Evolutionary conservation across 2,888 invertebrate genomes (phyloP), one percentile per base, ranked within the genome.

Genomic region (Pyrgus malvae): DNA sequence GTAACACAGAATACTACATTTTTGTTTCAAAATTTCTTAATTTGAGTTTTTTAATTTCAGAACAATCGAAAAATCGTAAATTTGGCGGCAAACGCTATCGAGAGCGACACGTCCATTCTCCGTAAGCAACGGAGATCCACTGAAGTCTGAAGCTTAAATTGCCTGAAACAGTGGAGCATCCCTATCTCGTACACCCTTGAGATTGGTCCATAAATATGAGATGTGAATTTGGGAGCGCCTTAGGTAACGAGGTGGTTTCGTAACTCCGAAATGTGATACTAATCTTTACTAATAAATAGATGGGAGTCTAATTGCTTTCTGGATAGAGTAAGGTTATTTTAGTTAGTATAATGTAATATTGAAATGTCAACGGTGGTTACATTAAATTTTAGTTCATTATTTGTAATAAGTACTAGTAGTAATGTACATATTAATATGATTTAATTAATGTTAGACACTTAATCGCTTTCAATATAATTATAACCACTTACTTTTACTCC

Each of bases 41-140:
- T 1, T 17, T 4, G 17, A 37, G 12, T 37, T 17, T 37, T 6
- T n/a, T 7, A 17, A 9, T 17, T 17, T 37, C 37, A n/a, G 17
- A 0, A 21, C 1, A 8, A 14, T 8, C 7, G 11, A 33, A 3
- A 11, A 21, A 11, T 48, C 67, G 74, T 68, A 71, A 74, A 65
- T 67, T 74, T 74, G 73, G 80, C 78, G 79, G 77, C 63, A 76
- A 75, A 70, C 48, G 60, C 58, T 44, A 17, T 3, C 38, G 40
- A 19, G 29, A 19, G 54, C 54, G 56, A 56, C 64, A 61, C 76
- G 70, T 50, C 70, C 62, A 33, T 55, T 45, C 68, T 53, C 62
- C 16, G 4, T 56, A 50, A 21, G 29, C 8, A 16, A 1, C 29
- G 48, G 44, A 49, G 54, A 41, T 51, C 46, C 45, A 63, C 63